These are phyloP conservation scores for Pseudochaenichthys georgianus DNA, from an alignment of 2,797 vertebrate species.

Conservation along the genomic window DNA sequence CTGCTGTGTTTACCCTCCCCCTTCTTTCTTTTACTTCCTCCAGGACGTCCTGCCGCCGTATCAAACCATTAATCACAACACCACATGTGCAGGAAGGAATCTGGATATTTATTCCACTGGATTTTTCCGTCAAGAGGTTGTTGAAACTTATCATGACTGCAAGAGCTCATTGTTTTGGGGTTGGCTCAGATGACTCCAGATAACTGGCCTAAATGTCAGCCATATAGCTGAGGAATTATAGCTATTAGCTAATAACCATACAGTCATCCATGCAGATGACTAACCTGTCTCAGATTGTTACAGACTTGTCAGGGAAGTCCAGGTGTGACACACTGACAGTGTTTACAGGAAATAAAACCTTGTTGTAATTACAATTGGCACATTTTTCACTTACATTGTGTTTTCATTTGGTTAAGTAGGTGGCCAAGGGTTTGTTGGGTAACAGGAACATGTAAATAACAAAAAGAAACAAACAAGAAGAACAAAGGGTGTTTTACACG, in stretches of 20 bases:
- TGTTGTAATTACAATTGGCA: not conserved
- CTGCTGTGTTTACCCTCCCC: not conserved
- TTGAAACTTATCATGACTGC: slow-evolving; percentile 39
- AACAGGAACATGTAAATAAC: not conserved
- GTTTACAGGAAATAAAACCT: slow-evolving; percentile 11
- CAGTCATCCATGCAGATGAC: not conserved
- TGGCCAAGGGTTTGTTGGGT: not conserved
- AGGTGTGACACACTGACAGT: not conserved
- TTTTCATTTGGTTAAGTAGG: not conserved
- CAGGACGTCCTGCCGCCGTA: slow-evolving; percentile 52
- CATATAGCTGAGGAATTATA: slow-evolving; percentile 7
- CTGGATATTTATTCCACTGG: slow-evolving; percentile 16
- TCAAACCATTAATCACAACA: slow-evolving; percentile 39
- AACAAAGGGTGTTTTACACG: not conserved
- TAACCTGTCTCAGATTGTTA: not conserved
- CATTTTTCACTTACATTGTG: not conserved
- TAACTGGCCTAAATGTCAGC: slow-evolving; percentile 6
- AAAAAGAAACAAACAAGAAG: not conserved
- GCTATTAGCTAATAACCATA: not conserved
- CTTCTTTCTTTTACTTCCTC: slow-evolving; percentile 5
- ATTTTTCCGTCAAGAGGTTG: slow-evolving; percentile 68
- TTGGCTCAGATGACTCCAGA: slow-evolving; percentile 8
- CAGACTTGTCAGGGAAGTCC: not conserved
- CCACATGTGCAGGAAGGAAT: slow-evolving; percentile 65
- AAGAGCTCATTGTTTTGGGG: slow-evolving; percentile 34